Evolutionary conservation across 2,888 invertebrate species (phyloP).

Genomic region (Phaonia tiefii): DNA sequence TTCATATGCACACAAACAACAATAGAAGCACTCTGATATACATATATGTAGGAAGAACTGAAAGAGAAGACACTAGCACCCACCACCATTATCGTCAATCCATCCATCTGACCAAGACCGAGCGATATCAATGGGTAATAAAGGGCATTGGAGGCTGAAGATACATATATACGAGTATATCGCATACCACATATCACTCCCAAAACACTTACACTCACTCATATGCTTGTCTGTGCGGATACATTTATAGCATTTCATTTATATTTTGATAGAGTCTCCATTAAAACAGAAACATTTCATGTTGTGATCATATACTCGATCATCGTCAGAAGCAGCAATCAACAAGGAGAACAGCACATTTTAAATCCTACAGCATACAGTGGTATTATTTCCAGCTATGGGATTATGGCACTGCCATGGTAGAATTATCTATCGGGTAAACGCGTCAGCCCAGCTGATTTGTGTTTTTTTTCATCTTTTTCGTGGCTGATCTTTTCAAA

Average conservation of each 20-base stretch:
- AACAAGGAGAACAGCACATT: constrained; percentile 6
- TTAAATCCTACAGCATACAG: constrained; percentile 1
- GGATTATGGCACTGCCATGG: too few species aligned
- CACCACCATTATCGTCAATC: constrained; percentile 1
- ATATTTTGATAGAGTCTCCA: constrained; percentile 56
- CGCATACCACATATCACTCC: background rate
- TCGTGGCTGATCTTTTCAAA: too few species aligned
- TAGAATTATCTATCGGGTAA: too few species aligned
- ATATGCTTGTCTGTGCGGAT: constrained; percentile 21
- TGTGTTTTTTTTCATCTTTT: too few species aligned
- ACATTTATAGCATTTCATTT: constrained; percentile 51
- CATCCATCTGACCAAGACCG: background rate
- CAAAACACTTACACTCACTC: constrained; percentile 8
- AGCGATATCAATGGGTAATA: background rate
- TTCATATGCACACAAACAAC: constrained; percentile 1
- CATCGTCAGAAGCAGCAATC: constrained; percentile 42
- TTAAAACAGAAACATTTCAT: constrained; percentile 48
- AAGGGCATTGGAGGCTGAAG: background rate
- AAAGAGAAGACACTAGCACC: background rate
- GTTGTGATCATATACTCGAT: constrained; percentile 63
- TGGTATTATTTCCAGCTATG: too few species aligned
- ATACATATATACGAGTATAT: background rate
- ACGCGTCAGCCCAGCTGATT: too few species aligned
- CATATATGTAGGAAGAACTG: background rate
- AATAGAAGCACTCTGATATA: constrained; percentile 2